These are phyloP conservation scores for Pammene aurita DNA, from an alignment of 2,888 invertebrate species.

Conservation along the genomic window DNA sequence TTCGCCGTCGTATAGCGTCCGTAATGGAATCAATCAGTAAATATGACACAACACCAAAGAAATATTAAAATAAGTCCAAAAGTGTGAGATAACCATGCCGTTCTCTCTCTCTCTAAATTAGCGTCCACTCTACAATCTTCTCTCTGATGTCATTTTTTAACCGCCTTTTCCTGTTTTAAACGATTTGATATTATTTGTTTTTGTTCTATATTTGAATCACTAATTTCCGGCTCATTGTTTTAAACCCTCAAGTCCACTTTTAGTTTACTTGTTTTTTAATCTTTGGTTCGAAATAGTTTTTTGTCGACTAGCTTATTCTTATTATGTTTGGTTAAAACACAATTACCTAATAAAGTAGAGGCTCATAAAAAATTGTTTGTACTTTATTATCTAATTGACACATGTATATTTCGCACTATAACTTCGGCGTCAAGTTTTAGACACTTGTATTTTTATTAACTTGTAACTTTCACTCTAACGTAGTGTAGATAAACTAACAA, in stretches of 20 bases:
- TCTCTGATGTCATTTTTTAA: slow-evolving; percentile 46
- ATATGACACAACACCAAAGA: slow-evolving; percentile 82
- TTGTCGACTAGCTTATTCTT: slow-evolving; percentile 38
- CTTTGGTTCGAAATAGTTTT: slow-evolving; percentile 15
- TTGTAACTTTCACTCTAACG: slow-evolving; percentile 51
- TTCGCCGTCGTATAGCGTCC: slow-evolving; percentile 76
- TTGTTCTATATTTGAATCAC: neutral
- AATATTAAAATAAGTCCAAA: slow-evolving; percentile 73
- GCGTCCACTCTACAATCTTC: slow-evolving; percentile 61
- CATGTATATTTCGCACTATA: slow-evolving; percentile 8
- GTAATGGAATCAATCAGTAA: slow-evolving; percentile 64
- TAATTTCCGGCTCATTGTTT: slow-evolving; percentile 22
- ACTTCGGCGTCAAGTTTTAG: slow-evolving; percentile 25
- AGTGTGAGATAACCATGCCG: slow-evolving; percentile 69
- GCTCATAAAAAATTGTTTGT: neutral
- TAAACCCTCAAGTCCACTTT: slow-evolving; percentile 27
- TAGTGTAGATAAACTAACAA: slow-evolving; percentile 71
- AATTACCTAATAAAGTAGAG: neutral
- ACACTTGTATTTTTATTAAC: slow-evolving; percentile 34
- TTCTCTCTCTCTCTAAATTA: slow-evolving; percentile 74
- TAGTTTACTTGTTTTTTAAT: neutral
- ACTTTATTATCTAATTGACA: neutral
- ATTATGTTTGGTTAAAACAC: slow-evolving; percentile 3
- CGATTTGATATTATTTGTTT: neutral
- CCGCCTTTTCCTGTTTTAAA: slow-evolving; percentile 21